Evolutionary conservation across 2,888 invertebrate species (phyloP), one percentile per base, ranked within the genome.

Genomic region (Scaptomyza tumidula): DNA sequence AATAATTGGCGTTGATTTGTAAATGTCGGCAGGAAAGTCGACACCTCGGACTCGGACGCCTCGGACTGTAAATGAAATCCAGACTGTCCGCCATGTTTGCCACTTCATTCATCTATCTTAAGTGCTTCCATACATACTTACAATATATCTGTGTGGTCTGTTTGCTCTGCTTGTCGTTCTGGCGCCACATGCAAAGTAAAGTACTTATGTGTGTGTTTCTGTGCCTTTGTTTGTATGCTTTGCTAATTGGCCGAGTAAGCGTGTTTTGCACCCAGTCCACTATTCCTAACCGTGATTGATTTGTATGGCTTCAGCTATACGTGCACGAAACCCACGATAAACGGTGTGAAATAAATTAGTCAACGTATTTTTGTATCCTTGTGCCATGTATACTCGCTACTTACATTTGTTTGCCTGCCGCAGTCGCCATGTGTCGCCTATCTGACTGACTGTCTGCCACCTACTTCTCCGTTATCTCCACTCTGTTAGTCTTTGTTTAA

Each of bases 21-120:
- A 77, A 74, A 70, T 75, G 88, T 84, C 83, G 70, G 57, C 66
- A 6, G 59, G 71, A 70, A 66, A 76, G 78, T 86, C 67, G 78
- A 66, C 71, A 71, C 65, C 81, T 71, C 49, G 64, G 58, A n/a
- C 37, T 39, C 4, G 39, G 39, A 14, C 14, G 7, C 14, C 3
- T 41, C 46, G 45, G 55, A 46, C 54, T 57, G 67, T 67, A 75
- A 67, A 62, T 77, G 78, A 77, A 77, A 72, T 77, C 68, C 73
- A 60, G 71, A 58, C 68, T 68, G 86, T 73, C 76, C 71, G 82
- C 82, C 69, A 67, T 80, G 86, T 86, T 84, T 84, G 83, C 88
- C 83, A 84, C 88, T 88, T 87, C 83, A 87, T 84, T 74, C 84
- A 80, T 85, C 80, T 85, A 86, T 86, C 86, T 85, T 85, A 83